These are phyloP conservation scores for Stegostoma tigrinum DNA, from an alignment of 2,113 vertebrate genomes.

Conservation along the genomic window DNA sequence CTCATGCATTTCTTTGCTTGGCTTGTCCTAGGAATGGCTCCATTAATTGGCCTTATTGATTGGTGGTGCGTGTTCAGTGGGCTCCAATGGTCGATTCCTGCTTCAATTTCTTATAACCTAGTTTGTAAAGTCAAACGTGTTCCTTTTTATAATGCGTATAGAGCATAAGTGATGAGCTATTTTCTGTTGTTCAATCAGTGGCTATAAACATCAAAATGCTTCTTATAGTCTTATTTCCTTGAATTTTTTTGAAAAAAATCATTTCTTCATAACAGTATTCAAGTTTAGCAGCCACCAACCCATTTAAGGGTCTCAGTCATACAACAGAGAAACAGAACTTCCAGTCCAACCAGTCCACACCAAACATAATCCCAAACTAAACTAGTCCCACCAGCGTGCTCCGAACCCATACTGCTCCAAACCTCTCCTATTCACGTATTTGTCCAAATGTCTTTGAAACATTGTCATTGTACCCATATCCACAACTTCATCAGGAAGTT, in stretches of 20 bases:
- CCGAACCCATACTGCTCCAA: no score
- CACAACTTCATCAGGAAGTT: no score
- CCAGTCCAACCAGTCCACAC: no score
- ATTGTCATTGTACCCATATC: no score
- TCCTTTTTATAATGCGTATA: background rate
- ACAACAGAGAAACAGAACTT: no score
- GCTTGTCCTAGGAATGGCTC: no score
- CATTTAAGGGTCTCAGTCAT: background rate
- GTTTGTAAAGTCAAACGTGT: background rate
- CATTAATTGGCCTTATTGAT: background rate
- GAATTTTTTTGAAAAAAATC: background rate
- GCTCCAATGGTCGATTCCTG: background rate
- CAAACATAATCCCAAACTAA: no score
- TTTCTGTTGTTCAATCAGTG: background rate
- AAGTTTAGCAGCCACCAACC: background rate
- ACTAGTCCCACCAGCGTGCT: no score
- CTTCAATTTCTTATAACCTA: background rate
- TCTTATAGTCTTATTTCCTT: background rate
- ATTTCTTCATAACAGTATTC: background rate
- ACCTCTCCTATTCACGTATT: no score
- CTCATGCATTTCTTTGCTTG: no score
- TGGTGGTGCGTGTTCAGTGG: background rate
- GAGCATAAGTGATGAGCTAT: background rate
- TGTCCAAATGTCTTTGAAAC: no score
- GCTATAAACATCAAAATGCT: background rate